Conservation (phyloP, 2,797 vertebrate species). For the Bradypodion pumilum region DNA sequence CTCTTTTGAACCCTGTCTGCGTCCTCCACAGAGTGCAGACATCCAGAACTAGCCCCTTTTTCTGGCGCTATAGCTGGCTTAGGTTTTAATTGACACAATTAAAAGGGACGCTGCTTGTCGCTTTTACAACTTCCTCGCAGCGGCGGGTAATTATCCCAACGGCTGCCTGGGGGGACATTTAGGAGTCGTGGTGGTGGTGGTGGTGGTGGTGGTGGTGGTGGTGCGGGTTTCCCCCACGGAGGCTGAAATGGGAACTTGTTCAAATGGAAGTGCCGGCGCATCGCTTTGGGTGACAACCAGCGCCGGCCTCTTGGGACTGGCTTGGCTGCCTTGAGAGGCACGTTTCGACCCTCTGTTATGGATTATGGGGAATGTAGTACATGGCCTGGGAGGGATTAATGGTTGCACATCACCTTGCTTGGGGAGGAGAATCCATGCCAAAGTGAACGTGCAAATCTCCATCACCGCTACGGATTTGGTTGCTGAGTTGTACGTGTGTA, state of each 20-base stretch:
- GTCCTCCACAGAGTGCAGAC: neutral
- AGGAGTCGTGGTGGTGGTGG: too few species aligned
- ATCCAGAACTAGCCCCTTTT: neutral
- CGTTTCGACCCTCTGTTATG: too few species aligned
- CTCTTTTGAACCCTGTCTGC: neutral
- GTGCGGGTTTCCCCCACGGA: neutral
- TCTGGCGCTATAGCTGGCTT: neutral
- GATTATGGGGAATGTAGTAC: too few species aligned
- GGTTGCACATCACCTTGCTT: too few species aligned
- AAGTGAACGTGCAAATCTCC: too few species aligned
- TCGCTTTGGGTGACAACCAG: too few species aligned
- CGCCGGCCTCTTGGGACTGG: neutral
- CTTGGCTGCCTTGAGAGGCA: neutral
- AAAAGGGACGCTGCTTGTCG: neutral
- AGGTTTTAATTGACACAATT: conserved; percentile 8
- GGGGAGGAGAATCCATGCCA: too few species aligned
- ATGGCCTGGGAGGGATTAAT: too few species aligned
- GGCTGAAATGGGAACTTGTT: neutral
- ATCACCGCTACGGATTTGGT: too few species aligned
- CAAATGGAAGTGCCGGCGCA: too few species aligned
- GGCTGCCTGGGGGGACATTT: conserved; percentile 1
- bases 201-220: too few species aligned
- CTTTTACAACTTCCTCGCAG: neutral
- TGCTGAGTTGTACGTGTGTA: too few species aligned
- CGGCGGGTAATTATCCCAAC: neutral